These are phyloP conservation scores for Poecilobothrus nobilitatus DNA, from an alignment of 2,888 invertebrate genomes.

Conservation along the genomic window DNA sequence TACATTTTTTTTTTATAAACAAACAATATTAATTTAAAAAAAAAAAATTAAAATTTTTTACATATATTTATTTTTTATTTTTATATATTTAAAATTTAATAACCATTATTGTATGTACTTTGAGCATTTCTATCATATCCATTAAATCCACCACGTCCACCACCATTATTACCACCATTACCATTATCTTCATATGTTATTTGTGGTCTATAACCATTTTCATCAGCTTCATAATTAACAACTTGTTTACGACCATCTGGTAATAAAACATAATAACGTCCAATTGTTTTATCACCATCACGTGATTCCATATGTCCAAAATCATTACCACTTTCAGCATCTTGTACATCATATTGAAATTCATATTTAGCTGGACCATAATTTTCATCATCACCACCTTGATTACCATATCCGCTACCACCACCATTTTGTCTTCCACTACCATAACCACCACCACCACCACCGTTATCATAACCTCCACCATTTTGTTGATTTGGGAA, in stretches of 20 bases:
- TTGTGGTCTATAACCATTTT: constrained; percentile 58
- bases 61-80: background rate
- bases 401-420: constrained; percentile 19
- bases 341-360: constrained; percentile 60
- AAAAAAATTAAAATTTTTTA: background rate
- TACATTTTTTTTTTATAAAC: too few relatives aligned
- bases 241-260: constrained; percentile 64
- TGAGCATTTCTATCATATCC: constrained; percentile 37
- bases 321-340: constrained; percentile 55
- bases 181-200: constrained; percentile 58
- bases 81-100: background rate
- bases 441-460: constrained; percentile 24
- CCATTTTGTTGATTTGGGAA: constrained; percentile 31
- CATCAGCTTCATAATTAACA: constrained; percentile 61
- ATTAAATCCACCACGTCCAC: constrained; percentile 21
- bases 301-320: constrained; percentile 59
- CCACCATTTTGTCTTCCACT: constrained; percentile 21
- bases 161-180: constrained; percentile 30
- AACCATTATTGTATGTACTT: constrained; percentile 9
- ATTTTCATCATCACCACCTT: constrained; percentile 35
- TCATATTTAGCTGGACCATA: constrained; percentile 61
- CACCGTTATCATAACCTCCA: constrained; percentile 20
- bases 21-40: background rate
- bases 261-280: constrained; percentile 56
- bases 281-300: constrained; percentile 54